These are phyloP conservation scores for Loxodonta africana DNA, from an alignment of 2,113 vertebrate species.

Conservation along the genomic window DNA sequence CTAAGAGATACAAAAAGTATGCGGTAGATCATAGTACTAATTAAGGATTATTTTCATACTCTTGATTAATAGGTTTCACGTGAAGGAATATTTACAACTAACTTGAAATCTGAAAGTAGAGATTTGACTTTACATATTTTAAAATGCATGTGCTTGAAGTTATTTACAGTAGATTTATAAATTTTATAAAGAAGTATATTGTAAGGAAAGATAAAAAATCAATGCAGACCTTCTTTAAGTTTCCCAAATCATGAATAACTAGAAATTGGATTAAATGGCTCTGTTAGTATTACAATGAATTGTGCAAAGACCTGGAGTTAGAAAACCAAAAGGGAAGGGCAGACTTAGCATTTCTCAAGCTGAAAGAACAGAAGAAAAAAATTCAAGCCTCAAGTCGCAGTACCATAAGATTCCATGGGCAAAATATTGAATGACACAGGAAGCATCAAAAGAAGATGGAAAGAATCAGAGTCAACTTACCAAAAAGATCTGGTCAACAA, in stretches of 20 bases:
- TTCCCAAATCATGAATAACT: neutral
- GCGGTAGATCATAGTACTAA: neutral
- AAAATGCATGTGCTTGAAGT: neutral
- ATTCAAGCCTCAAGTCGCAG: no score
- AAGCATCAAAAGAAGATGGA: no score
- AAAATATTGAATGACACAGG: no score
- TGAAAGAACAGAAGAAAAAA: no score
- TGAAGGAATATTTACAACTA: neutral
- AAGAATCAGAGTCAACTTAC: no score
- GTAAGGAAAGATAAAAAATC: constrained; percentile 2
- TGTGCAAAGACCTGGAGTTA: no score
- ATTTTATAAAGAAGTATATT: neutral
- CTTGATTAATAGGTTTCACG: neutral
- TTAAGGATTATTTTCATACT: neutral
- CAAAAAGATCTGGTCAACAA: no score
- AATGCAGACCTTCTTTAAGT: neutral
- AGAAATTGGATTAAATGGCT: neutral
- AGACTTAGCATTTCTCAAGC: no score
- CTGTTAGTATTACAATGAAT: neutral
- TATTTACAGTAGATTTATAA: neutral
- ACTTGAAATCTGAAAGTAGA: neutral
- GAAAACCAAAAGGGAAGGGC: no score
- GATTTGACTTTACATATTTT: neutral
- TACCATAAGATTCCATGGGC: no score
- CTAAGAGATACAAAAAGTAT: neutral